Evolutionary conservation across 2,797 vertebrate genomes (phyloP), one percentile per base, ranked within the genome.

Genomic region (Tachyglossus aculeatus): DNA sequence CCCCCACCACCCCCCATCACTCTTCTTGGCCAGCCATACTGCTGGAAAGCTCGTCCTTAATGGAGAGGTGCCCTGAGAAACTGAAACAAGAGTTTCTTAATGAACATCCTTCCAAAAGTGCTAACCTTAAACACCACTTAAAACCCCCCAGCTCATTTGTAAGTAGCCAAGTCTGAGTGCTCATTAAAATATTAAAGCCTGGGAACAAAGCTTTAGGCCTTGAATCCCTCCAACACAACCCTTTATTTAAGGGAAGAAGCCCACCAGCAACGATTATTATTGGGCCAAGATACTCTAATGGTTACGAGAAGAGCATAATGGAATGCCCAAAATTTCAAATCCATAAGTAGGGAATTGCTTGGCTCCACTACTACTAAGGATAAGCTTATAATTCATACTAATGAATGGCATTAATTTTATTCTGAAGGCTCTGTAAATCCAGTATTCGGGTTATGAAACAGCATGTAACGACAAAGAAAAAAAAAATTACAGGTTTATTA

Each of bases 81-180:
- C 25, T 80, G 80, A 90, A 91, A 88, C 86, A 88, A 92, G 27
- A 85, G 78, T 56, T 39, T 84, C 78, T 81, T 90, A 91, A 90
- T 85, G 88, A 93, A 91, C 86, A 73, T 63, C 67, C 62, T 82
- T 89, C 77, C 84, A 68, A 64, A 82, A 88, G 68, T 25, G 50
- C 83, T 81, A 82, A 81, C 57, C 67, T 83, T 86, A 82, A 86
- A 82, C 53, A 87, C 44, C 72, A 77, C 4, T 27, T 47, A 87
- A 80, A 86, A 86, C 84, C 78, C 78, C 83, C 78, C 74, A 67
- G 21, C 51, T 80, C 81, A 67, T 76, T 71, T 48, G 19, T 19
- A 77, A 50, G 69, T 71, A 78, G 73, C 78, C 74, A 88, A 81
- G 80, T 79, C 79, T 80, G 78, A 62, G 82, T 86, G 67, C 83